These are phyloP conservation scores for Hirtodrosophila trivittata DNA, from an alignment of 2,888 invertebrate genomes.

Conservation along the genomic window DNA sequence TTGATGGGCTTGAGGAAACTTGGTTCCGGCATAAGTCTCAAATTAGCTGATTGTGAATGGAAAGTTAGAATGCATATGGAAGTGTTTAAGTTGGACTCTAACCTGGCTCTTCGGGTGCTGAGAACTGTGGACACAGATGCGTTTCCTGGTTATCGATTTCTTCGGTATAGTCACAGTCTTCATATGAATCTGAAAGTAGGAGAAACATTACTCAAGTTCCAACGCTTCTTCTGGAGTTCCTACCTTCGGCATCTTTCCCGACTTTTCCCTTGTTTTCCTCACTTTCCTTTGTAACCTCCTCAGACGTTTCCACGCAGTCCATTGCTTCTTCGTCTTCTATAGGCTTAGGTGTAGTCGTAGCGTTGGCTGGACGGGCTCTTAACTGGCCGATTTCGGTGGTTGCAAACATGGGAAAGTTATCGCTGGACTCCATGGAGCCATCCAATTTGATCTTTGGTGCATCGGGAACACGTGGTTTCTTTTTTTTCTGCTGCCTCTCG, in stretches of 20 bases:
- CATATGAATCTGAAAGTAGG: neutral
- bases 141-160: slow-evolving; percentile 59
- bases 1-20: slow-evolving; percentile 60
- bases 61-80: too few species aligned
- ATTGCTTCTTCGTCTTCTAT: too few species aligned
- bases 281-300: too few species aligned
- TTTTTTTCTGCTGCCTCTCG: too few species aligned
- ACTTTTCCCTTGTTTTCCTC: too few species aligned
- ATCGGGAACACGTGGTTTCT: slow-evolving; percentile 56
- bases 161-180: slow-evolving; percentile 28
- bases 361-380: neutral
- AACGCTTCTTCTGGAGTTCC: neutral
- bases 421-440: slow-evolving; percentile 53
- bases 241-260: too few species aligned
- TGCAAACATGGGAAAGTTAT: slow-evolving; percentile 47
- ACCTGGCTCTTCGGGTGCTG: slow-evolving; percentile 39
- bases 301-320: too few species aligned
- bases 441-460: slow-evolving; percentile 54
- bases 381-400: slow-evolving; percentile 25
- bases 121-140: slow-evolving; percentile 63
- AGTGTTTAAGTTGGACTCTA: too few species aligned
- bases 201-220: neutral
- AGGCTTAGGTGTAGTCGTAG: too few species aligned
- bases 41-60: slow-evolving; percentile 10
- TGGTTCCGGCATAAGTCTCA: neutral